Evolutionary conservation across 2,797 vertebrate species (phyloP).

Genomic region (Spinibarbus caldwelli): DNA sequence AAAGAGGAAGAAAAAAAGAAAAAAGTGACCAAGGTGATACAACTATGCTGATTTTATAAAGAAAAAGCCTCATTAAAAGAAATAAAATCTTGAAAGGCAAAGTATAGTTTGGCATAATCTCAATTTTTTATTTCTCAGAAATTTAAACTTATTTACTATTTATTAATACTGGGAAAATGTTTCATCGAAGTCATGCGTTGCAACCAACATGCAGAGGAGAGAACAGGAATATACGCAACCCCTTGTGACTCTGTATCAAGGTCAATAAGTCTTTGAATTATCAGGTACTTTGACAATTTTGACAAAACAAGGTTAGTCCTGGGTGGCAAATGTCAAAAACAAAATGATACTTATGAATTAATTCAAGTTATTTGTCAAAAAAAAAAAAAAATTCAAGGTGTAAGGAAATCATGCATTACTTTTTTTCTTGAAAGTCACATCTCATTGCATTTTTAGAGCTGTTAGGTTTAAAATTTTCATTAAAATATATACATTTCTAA

Average conservation of each 20-base stretch:
- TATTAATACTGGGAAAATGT: neutral
- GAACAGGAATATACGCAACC: neutral
- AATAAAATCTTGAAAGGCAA: neutral
- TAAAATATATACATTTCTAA: neutral
- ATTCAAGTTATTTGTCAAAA: neutral
- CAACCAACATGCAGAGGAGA: neutral
- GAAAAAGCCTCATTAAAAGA: neutral
- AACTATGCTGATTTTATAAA: neutral
- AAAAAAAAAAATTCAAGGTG: neutral
- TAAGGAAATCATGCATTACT: neutral
- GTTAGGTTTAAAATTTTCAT: neutral
- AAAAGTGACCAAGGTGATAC: neutral
- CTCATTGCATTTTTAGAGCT: neutral
- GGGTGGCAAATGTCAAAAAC: neutral
- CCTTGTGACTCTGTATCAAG: neutral
- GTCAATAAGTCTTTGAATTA: neutral
- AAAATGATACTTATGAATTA: neutral
- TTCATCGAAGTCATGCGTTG: neutral
- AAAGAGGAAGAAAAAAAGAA: neutral
- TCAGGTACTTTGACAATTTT: neutral
- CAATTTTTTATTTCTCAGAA: neutral
- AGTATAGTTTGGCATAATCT: neutral
- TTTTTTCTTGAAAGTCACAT: neutral
- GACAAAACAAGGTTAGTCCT: neutral
- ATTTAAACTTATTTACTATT: neutral